Conservation (phyloP, 2,113 vertebrate genomes). For the Puntigrus tetrazona region DNA sequence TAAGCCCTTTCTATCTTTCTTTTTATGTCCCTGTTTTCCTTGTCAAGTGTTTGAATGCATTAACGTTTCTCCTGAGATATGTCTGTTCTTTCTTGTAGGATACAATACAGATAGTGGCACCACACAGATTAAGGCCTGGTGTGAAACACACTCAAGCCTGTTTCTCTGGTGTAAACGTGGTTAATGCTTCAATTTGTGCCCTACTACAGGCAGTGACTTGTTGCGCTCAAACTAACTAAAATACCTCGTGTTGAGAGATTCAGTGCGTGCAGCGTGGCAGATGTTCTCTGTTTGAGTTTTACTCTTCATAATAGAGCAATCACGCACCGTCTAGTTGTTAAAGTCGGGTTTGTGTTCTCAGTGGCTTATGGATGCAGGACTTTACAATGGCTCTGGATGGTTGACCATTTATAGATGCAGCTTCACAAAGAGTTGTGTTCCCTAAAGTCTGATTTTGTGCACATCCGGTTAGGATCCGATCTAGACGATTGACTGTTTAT, state of each 20-base stretch:
- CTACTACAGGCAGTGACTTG: neutral
- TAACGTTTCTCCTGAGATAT: slow-evolving; percentile 99
- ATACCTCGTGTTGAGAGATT: neutral
- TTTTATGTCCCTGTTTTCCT: slow-evolving; percentile 76
- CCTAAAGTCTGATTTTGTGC: too few relatives aligned
- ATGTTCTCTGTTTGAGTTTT: neutral
- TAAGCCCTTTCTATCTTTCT: slow-evolving; percentile 86
- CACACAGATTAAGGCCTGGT: slow-evolving; percentile 99
- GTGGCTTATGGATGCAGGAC: neutral
- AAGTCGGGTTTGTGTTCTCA: neutral
- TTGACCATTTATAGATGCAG: neutral
- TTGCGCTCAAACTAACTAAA: neutral
- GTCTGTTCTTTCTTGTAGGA: slow-evolving; percentile 98
- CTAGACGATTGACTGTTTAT: too few relatives aligned
- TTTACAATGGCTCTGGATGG: neutral
- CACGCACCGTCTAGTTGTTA: neutral
- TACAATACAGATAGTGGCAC: slow-evolving; percentile 86
- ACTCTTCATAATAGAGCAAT: neutral
- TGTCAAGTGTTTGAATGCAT: slow-evolving; percentile 98
- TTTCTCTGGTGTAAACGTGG: slow-evolving; percentile 86
- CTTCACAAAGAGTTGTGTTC: neutral
- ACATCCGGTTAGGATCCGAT: too few relatives aligned
- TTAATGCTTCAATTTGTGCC: slow-evolving; percentile 69
- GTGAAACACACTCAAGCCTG: slow-evolving; percentile 68
- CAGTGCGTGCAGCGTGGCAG: neutral